phyloP scores from a whole-genome alignment of 2,888 invertebrate genomes.

The Synanthedon vespiformis region DNA sequence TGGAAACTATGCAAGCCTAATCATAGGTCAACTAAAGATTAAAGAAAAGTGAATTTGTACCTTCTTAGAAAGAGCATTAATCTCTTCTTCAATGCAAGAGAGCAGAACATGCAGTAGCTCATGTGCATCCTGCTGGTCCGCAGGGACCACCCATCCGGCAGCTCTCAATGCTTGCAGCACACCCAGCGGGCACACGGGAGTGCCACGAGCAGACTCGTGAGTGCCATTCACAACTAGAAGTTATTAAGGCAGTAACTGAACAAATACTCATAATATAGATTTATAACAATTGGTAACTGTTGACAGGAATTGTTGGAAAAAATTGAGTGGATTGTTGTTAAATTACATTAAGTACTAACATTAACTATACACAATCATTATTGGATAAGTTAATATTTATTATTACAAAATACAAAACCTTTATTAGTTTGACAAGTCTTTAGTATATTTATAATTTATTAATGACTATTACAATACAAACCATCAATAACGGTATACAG shows the following conservation, averaged over 20 bases:
- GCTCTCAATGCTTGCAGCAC: conserved; percentile 81
- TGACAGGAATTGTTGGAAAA: too few relatives aligned
- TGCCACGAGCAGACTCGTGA: conserved; percentile 74
- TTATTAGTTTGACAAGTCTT: not conserved
- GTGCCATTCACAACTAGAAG: conserved; percentile 78
- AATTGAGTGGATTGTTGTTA: too few relatives aligned
- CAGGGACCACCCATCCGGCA: conserved; percentile 88
- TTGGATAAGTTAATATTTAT: not conserved
- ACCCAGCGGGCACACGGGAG: conserved; percentile 62
- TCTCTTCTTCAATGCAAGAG: conserved; percentile 91
- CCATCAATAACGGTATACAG: conserved; percentile 81
- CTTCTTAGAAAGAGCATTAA: conserved; percentile 70
- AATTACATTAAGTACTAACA: too few relatives aligned
- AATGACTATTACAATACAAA: conserved; percentile 26
- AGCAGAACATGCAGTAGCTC: conserved; percentile 91
- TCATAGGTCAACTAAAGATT: not conserved
- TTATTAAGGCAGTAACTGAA: too few relatives aligned
- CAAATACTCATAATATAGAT: too few relatives aligned
- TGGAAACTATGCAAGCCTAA: not conserved
- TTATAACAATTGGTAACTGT: too few relatives aligned
- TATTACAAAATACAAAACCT: not conserved
- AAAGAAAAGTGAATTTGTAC: conserved; percentile 26
- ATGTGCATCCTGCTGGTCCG: conserved; percentile 94
- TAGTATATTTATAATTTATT: not conserved
- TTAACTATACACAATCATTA: too few relatives aligned